Evolutionary conservation across 2,888 invertebrate species (phyloP).

Genomic region (Macrosiphum euphorbiae): DNA sequence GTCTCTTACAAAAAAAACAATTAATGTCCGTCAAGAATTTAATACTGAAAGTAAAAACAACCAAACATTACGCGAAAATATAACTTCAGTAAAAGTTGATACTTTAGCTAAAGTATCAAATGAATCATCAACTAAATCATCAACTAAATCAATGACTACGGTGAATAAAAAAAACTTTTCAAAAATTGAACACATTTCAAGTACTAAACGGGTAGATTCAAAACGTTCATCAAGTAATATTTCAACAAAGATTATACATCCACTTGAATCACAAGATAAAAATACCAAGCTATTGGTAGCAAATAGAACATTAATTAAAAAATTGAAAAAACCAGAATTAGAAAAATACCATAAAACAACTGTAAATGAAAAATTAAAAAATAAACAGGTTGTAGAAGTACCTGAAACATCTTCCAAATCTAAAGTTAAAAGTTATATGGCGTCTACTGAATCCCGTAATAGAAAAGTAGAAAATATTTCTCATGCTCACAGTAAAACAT

Average conservation of each 20-base stretch:
- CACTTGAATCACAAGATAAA: not conserved
- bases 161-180: not conserved
- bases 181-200: not conserved
- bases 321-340: slow-evolving; percentile 2
- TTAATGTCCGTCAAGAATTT: not conserved
- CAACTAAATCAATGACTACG: not conserved
- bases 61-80: not conserved
- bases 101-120: not conserved
- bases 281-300: not conserved
- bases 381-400: not conserved
- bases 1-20: not conserved
- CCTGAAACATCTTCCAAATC: not conserved
- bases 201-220: not conserved
- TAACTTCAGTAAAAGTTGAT: not conserved
- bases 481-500: not conserved
- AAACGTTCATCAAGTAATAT: not conserved
- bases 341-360: slow-evolving; percentile 29
- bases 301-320: not conserved
- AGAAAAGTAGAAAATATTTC: slow-evolving; percentile 70
- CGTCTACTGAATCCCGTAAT: slow-evolving; percentile 75
- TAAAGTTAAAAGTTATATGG: slow-evolving; percentile 73
- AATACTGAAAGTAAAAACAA: not conserved
- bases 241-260: not conserved
- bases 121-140: not conserved
- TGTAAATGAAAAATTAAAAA: slow-evolving; percentile 54